Percentiles rank a stretch among this genome's conserved stretches.
These are phyloP conservation scores for Athetis lepigone DNA, from an alignment of 2,888 invertebrate genomes.

Conservation along the genomic window DNA sequence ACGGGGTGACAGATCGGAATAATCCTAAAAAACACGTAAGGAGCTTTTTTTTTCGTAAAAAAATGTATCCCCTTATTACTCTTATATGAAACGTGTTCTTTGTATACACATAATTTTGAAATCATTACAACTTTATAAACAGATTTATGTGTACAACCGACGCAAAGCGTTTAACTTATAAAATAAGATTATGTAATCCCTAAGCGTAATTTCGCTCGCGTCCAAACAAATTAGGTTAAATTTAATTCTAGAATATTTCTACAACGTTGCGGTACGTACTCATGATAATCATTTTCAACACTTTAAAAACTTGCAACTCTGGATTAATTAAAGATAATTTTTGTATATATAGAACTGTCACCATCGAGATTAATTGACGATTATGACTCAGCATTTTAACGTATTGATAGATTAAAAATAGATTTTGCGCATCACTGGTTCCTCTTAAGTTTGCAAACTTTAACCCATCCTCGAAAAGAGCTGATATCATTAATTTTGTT, in stretches of 20 bases:
- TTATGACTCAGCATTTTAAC: conserved; percentile 52
- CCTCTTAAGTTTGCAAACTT: conserved; percentile 43
- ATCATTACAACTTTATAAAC: too few relatives aligned
- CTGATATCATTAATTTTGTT: conserved; percentile 26
- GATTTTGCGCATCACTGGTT: conserved; percentile 56
- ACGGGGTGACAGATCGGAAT: too few relatives aligned
- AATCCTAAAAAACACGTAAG: too few relatives aligned
- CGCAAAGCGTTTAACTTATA: conserved; percentile 1
- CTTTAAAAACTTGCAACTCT: conserved; percentile 2
- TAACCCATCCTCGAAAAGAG: conserved; percentile 28
- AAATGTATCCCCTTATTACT: too few relatives aligned
- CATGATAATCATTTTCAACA: not conserved
- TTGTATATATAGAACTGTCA: conserved; percentile 38
- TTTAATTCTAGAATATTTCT: conserved; percentile 11
- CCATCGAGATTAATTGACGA: conserved; percentile 45
- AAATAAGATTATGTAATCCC: conserved; percentile 27
- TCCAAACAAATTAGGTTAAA: conserved; percentile 38
- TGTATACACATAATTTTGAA: too few relatives aligned
- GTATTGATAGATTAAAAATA: conserved; percentile 57
- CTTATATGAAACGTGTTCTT: too few relatives aligned
- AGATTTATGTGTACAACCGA: not conserved
- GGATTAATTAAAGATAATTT: conserved; percentile 22
- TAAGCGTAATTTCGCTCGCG: conserved; percentile 22
- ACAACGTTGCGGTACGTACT: not conserved
- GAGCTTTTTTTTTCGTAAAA: too few relatives aligned